Evolutionary conservation across 1,140 invertebrate genomes (phyloP).

Genomic region (Drosophila teissieri): DNA sequence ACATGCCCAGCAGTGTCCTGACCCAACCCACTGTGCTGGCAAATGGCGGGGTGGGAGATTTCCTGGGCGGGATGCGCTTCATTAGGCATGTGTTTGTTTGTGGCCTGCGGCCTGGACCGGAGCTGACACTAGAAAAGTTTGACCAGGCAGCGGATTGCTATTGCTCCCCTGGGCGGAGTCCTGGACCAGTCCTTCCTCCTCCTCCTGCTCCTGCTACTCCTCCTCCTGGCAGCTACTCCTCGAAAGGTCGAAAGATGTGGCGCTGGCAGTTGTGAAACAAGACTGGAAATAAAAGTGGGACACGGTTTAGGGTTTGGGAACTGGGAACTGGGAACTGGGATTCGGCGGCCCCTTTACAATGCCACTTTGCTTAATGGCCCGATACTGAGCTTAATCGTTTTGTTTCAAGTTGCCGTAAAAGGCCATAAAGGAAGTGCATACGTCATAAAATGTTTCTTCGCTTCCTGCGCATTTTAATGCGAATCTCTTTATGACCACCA

Average conservation of each 20-base stretch:
- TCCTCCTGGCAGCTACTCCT: background rate
- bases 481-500: conserved; percentile 17
- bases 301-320: background rate
- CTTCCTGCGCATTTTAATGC: conserved; percentile 6
- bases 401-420: conserved; percentile 5
- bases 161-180: conserved; percentile 27
- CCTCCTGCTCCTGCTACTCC: background rate
- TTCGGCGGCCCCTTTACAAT: conserved; percentile 8
- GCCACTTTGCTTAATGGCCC: conserved; percentile 29
- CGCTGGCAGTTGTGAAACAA: background rate
- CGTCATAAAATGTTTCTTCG: conserved; percentile 15
- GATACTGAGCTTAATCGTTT: conserved; percentile 24
- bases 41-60: background rate
- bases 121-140: conserved; percentile 43
- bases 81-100: conserved; percentile 49
- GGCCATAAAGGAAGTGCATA: conserved; percentile 18
- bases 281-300: background rate
- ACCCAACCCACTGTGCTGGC: conserved; percentile 1
- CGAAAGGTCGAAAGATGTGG: background rate
- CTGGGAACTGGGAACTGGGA: background rate
- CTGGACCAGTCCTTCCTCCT: background rate
- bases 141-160: conserved; percentile 20
- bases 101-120: conserved; percentile 37
- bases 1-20: background rate
- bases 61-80: conserved; percentile 28